Evolutionary conservation across 2,113 vertebrate species (phyloP).

Genomic region (Malurus alboscapulatus): DNA sequence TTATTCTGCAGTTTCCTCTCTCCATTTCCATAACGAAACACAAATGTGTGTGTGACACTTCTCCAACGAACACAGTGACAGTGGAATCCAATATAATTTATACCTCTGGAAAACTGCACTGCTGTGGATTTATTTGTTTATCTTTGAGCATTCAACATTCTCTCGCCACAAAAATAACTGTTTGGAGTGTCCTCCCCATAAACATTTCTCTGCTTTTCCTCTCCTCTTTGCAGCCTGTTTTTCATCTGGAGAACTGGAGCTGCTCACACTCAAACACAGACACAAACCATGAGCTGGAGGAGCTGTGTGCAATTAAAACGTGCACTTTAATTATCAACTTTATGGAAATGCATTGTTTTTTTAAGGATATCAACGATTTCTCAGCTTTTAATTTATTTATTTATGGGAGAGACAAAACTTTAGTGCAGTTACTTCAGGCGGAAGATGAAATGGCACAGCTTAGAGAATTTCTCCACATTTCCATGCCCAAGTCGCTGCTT

Average conservation of each 20-base stretch:
- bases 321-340: neutral
- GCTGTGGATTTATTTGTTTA: neutral
- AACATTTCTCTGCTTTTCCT: neutral
- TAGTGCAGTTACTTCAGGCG: neutral
- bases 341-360: neutral
- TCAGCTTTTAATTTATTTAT: neutral
- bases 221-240: neutral
- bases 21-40: neutral
- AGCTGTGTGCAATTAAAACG: neutral
- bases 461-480: neutral
- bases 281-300: neutral
- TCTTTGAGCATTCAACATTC: neutral
- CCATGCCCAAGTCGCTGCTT: too few relatives aligned
- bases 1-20: neutral
- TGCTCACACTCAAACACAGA: neutral
- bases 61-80: rapidly evolving
- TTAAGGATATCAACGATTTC: neutral
- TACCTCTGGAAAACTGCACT: neutral
- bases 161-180: neutral
- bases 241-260: neutral
- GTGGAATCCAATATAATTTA: rapidly evolving
- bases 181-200: neutral
- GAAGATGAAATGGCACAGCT: neutral
- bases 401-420: neutral
- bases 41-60: rapidly evolving